Conservation (phyloP, 2,888 invertebrate genomes). For the Ligdia adustata region DNA sequence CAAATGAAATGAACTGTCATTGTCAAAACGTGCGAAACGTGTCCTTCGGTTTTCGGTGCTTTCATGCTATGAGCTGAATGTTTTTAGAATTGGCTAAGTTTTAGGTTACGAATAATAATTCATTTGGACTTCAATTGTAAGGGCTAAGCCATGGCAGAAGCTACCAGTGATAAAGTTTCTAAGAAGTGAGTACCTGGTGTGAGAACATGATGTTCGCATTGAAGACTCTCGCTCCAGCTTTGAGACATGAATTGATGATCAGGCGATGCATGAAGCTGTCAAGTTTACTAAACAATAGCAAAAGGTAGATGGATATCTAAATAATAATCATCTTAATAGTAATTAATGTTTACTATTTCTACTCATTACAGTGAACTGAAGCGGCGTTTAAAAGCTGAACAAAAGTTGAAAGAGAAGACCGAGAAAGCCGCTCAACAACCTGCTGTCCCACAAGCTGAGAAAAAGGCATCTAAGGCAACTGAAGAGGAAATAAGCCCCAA, state of each 20-base stretch:
- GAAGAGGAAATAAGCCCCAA: constrained; percentile 95
- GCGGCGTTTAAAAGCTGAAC: constrained; percentile 94
- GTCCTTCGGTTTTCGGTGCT: constrained; percentile 4
- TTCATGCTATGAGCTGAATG: not conserved
- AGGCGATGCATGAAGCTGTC: constrained; percentile 55
- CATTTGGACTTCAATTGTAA: constrained; percentile 7
- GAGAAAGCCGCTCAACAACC: constrained; percentile 87
- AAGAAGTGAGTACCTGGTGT: constrained; percentile 86
- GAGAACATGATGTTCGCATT: constrained; percentile 56
- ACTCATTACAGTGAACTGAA: constrained; percentile 92
- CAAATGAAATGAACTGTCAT: not conserved
- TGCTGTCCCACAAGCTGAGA: constrained; percentile 58
- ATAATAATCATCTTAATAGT: constrained; percentile 23
- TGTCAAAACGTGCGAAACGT: constrained; percentile 2
- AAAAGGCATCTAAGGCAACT: constrained; percentile 55
- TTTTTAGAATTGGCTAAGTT: constrained; percentile 6
- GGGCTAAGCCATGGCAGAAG: constrained; percentile 79
- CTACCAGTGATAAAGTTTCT: constrained; percentile 83
- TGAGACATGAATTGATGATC: constrained; percentile 50
- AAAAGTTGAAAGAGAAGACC: constrained; percentile 95
- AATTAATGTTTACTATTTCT: constrained; percentile 37
- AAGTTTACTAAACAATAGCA: constrained; percentile 60
- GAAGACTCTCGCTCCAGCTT: constrained; percentile 48
- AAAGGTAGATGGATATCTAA: constrained; percentile 67
- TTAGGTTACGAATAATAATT: constrained; percentile 36